These are phyloP conservation scores for Frieseomelitta varia DNA, from an alignment of 1,140 invertebrate genomes.

Conservation along the genomic window DNA sequence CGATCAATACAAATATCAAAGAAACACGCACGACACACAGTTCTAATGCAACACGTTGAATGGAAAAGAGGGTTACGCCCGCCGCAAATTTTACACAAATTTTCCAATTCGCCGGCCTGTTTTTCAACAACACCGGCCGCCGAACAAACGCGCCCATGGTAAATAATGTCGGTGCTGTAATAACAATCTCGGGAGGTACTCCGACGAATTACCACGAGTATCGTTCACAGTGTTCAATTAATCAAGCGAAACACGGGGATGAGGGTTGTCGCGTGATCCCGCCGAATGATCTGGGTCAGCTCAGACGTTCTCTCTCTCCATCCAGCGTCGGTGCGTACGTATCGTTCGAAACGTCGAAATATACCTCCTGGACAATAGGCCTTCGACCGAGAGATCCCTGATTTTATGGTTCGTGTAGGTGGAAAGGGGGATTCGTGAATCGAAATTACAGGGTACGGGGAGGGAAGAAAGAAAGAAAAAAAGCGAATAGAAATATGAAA, in stretches of 20 bases:
- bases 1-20: neutral
- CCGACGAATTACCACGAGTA: slow-evolving; percentile 25
- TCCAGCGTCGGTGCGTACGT: neutral
- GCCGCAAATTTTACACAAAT: slow-evolving; percentile 9
- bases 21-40: neutral
- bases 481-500: slow-evolving; percentile 1
- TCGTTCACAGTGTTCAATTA: slow-evolving; percentile 29
- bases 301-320: neutral
- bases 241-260: neutral
- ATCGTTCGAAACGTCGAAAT: neutral
- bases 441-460: slow-evolving; percentile 34
- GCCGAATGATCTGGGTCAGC: slow-evolving; percentile 13
- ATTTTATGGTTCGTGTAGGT: neutral
- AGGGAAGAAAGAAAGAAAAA: neutral
- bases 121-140: neutral
- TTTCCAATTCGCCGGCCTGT: slow-evolving; percentile 14
- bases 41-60: neutral
- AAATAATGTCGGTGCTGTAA: slow-evolving; percentile 14
- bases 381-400: neutral
- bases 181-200: slow-evolving; percentile 2
- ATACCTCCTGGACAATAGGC: neutral
- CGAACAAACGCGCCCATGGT: neutral
- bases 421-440: neutral
- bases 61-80: neutral
- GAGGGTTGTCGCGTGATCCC: slow-evolving; percentile 6